A percentile compares a stretch with the other conserved stretches of the same genome.
Evolutionary conservation across 2,797 vertebrate species (phyloP).

Genomic region (Rhynchonycteris naso): DNA sequence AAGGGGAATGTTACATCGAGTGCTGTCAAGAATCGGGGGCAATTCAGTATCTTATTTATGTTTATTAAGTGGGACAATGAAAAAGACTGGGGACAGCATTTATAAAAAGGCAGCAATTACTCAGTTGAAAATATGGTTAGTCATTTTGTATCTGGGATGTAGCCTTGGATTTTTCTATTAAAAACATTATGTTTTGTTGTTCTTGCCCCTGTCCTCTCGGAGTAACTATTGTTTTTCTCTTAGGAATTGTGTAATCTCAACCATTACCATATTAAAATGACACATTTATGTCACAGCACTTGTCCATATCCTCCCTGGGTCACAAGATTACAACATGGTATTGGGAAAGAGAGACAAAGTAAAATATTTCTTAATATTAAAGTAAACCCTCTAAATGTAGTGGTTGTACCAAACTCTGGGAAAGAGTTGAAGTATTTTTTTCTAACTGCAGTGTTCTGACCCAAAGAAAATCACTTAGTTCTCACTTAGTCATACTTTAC

Average conservation of each 20-base stretch:
- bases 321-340: neutral
- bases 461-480: neutral
- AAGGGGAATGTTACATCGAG: neutral
- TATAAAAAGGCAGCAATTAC: neutral
- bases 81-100: neutral
- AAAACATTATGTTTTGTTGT: neutral
- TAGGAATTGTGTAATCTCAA: conserved; percentile 25
- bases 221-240: neutral
- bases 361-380: conserved; percentile 19
- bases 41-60: neutral
- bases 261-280: conserved; percentile 45
- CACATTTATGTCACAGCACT: conserved; percentile 47
- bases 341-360: neutral
- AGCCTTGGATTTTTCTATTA: neutral
- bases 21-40: neutral
- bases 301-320: conserved; percentile 39
- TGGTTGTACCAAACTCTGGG: neutral
- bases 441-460: neutral
- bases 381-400: neutral
- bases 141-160: neutral
- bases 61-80: neutral
- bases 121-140: neutral
- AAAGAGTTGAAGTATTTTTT: neutral
- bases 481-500: neutral
- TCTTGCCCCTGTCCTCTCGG: neutral